Percentiles rank a stretch among this genome's conserved stretches.
Conservation (phyloP, 2,113 vertebrate species). For the Isurus oxyrinchus region DNA sequence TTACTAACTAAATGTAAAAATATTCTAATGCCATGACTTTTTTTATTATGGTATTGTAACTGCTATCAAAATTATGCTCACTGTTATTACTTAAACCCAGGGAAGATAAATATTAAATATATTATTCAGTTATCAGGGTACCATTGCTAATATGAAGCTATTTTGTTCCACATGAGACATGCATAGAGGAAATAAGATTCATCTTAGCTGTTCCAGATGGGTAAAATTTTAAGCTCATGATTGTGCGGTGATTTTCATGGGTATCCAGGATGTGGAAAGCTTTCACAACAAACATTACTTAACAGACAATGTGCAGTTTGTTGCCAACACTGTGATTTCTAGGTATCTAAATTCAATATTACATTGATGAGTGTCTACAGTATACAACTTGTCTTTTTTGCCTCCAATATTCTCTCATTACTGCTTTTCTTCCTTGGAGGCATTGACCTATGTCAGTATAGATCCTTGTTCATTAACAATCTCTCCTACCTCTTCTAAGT, state of each 20-base stretch:
- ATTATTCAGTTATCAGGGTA: background rate
- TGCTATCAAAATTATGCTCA: background rate
- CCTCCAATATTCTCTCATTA: background rate
- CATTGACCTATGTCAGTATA: background rate
- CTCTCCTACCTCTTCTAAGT: background rate
- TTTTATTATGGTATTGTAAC: background rate
- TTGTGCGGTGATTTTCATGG: background rate
- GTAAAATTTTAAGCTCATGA: background rate
- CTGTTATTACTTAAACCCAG: background rate
- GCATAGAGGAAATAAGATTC: background rate
- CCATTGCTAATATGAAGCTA: background rate
- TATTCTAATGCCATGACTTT: background rate
- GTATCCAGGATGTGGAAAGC: background rate
- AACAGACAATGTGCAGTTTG: background rate
- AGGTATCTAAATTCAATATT: background rate
- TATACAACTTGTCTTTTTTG: background rate
- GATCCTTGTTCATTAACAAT: background rate
- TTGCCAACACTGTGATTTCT: background rate
- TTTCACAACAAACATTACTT: background rate
- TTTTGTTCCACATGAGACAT: background rate
- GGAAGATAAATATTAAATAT: background rate
- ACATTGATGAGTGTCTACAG: background rate
- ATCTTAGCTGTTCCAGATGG: background rate
- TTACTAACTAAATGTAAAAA: background rate
- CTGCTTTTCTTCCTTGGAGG: background rate